phyloP scores from a whole-genome alignment of 2,888 invertebrate genomes.

The Campaea margaritaria region DNA sequence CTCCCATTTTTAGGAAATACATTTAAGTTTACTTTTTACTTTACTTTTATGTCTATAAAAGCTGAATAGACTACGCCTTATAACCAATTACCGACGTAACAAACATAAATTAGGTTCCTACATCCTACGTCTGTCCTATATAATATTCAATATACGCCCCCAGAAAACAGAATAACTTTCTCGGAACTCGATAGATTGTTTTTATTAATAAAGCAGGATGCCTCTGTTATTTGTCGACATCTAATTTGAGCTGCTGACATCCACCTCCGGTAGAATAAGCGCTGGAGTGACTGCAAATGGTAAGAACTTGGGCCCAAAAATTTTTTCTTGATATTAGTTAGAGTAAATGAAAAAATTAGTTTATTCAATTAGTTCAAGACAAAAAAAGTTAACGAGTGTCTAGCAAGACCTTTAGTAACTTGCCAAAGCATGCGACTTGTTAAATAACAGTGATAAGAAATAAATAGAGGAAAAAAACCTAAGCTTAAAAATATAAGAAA shows the following conservation, averaged over 20 bases:
- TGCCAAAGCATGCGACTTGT: no score
- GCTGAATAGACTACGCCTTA: no score
- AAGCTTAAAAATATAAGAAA: no score
- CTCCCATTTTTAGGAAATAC: no score
- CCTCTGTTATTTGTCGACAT: conserved; percentile 60
- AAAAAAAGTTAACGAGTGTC: no score
- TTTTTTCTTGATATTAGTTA: no score
- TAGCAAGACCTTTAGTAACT: no score
- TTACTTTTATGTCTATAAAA: no score
- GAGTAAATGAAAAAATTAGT: background rate
- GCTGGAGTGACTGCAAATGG: conserved; percentile 14
- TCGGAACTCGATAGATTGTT: conserved; percentile 33
- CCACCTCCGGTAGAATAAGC: conserved; percentile 33
- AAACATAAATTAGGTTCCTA: background rate
- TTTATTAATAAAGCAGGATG: conserved; percentile 52
- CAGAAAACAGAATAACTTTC: conserved; percentile 39
- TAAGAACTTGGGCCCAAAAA: conserved; percentile 23
- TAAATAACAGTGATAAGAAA: no score
- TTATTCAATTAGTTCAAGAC: no score
- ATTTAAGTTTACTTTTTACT: no score
- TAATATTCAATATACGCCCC: conserved; percentile 7
- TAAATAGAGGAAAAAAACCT: no score
- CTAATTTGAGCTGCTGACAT: conserved; percentile 65
- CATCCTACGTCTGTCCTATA: background rate
- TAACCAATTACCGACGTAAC: background rate